phyloP scores from a whole-genome alignment of 1,140 invertebrate species.

The Helicorthomorpha holstii region DNA sequence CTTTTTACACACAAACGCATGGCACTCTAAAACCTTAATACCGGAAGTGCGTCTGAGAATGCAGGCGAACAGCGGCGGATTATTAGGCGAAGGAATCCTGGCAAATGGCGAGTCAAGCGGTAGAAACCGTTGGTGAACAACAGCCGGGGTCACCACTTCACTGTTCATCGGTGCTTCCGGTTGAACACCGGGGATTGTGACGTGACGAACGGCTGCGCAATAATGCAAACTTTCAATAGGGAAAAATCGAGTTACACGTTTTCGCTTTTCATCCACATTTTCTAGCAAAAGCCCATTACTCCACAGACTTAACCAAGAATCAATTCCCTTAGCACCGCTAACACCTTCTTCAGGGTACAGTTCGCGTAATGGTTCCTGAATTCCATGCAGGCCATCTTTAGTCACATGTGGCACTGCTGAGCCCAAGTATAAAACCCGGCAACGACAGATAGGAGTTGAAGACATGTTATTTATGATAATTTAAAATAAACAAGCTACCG shows the following conservation, averaged over 20 bases:
- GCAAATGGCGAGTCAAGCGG: conserved; percentile 93
- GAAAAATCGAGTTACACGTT: conserved; percentile 89
- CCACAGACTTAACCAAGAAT: conserved; percentile 95
- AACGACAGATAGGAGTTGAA: conserved; percentile 82
- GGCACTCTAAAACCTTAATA: conserved; percentile 98
- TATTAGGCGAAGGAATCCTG: conserved; percentile 58
- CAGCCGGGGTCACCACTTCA: conserved; percentile 22
- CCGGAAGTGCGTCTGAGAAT: conserved; percentile 86
- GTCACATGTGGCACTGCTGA: conserved; percentile 93
- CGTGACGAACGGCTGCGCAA: conserved; percentile 86
- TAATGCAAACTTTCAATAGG: conserved; percentile 93
- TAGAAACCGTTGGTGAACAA: conserved; percentile 60
- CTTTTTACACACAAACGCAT: conserved; percentile 93
- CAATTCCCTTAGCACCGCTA: conserved; percentile 61
- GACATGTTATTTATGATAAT: too few species aligned
- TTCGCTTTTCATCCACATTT: conserved; percentile 88
- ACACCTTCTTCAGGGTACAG: conserved; percentile 80
- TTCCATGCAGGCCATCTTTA: conserved; percentile 91
- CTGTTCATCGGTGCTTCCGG: conserved; percentile 26
- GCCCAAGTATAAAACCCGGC: conserved; percentile 93
- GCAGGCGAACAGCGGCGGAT: conserved; percentile 92
- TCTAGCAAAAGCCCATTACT: conserved; percentile 89
- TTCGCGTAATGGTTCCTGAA: conserved; percentile 90
- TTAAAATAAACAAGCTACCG: too few species aligned
- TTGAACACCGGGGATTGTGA: conserved; percentile 35